Evolutionary conservation across 2,113 vertebrate genomes (phyloP).

Genomic region (Rostratula benghalensis): DNA sequence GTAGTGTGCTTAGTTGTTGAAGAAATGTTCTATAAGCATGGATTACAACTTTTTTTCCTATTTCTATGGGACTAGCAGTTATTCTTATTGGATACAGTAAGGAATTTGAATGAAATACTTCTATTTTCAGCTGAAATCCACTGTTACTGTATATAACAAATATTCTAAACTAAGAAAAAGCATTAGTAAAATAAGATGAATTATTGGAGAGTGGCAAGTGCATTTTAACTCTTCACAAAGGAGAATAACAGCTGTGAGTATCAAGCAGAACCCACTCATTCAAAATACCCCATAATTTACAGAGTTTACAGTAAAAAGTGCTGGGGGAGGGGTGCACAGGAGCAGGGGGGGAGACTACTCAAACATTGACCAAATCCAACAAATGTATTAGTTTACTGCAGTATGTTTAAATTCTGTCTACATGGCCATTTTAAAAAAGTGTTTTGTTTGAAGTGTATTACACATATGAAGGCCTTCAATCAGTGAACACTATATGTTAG

Average conservation of each 20-base stretch:
- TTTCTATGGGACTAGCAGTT: neutral
- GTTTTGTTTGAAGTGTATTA: neutral
- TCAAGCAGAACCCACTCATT: neutral
- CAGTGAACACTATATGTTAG: neutral
- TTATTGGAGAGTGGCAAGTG: neutral
- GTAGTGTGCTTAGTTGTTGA: neutral
- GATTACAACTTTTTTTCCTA: neutral
- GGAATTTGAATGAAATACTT: neutral
- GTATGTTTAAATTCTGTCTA: neutral
- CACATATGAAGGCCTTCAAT: neutral
- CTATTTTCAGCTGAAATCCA: constrained; percentile 5
- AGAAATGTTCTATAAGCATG: neutral
- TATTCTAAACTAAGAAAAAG: neutral
- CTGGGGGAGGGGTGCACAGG: neutral
- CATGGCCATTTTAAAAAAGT: neutral
- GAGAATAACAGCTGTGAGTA: constrained; percentile 7
- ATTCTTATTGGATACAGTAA: neutral
- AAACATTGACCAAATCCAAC: neutral
- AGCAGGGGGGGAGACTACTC: neutral
- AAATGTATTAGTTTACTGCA: neutral
- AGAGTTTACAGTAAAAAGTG: neutral
- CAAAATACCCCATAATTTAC: constrained; percentile 5
- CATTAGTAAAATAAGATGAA: constrained; percentile 2
- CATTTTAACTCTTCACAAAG: constrained; percentile 25
- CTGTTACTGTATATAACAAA: neutral